Conservation (phyloP, 1,140 invertebrate genomes). For the Coboldia fuscipes region DNA sequence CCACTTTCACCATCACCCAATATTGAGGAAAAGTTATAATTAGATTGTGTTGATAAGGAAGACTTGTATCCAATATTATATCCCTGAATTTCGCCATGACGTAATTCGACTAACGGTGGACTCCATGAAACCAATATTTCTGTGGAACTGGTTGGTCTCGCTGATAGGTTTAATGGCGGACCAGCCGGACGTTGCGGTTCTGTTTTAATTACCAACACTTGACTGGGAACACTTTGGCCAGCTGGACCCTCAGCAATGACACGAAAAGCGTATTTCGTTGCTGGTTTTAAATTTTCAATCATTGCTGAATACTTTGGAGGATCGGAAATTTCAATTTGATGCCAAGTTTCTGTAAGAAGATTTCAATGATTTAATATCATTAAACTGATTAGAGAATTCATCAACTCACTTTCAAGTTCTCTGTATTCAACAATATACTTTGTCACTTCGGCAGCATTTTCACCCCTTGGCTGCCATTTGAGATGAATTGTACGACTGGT, state of each 20-base stretch:
- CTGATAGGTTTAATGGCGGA: constrained; percentile 45
- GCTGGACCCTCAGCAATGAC: constrained; percentile 56
- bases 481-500: constrained; percentile 47
- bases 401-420: constrained; percentile 30
- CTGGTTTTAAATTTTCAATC: constrained; percentile 51
- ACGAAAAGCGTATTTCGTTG: constrained; percentile 50
- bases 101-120: constrained; percentile 38
- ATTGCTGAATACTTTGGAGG: constrained; percentile 34
- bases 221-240: constrained; percentile 45
- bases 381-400: too few species aligned
- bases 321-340: constrained; percentile 39
- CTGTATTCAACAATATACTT: constrained; percentile 54
- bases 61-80: constrained; percentile 34
- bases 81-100: constrained; percentile 51
- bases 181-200: constrained; percentile 58
- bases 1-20: constrained; percentile 45
- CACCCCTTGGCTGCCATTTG: constrained; percentile 48
- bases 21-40: constrained; percentile 44
- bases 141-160: constrained; percentile 47
- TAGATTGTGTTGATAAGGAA: constrained; percentile 16
- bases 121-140: constrained; percentile 58
- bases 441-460: constrained; percentile 43
- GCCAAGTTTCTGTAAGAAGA: too few species aligned
- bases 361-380: too few species aligned
- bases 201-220: constrained; percentile 42